Evolutionary conservation across 1,140 invertebrate genomes (phyloP).

Genomic region (Penaeus japonicus): DNA sequence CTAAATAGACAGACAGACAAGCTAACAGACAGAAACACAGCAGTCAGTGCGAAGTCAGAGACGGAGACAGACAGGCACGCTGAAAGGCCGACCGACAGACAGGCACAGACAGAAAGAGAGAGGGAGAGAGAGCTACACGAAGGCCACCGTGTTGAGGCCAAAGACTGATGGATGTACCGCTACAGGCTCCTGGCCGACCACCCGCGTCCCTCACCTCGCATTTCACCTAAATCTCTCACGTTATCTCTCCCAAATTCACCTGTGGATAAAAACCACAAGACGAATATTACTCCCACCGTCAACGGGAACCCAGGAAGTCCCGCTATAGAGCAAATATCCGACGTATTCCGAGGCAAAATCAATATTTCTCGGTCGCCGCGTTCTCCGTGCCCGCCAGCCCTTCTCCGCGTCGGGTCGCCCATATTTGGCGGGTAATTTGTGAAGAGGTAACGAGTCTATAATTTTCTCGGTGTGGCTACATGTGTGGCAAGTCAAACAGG

Average conservation of each 20-base stretch:
- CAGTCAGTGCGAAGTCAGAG: not conserved
- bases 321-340: not conserved
- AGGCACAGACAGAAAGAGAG: not conserved
- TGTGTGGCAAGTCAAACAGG: slow-evolving; percentile 44
- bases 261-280: not conserved
- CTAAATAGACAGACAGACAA: not conserved
- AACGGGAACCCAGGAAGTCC: not conserved
- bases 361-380: not conserved
- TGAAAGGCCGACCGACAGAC: not conserved
- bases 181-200: slow-evolving; percentile 2
- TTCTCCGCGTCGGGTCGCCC: slow-evolving; percentile 21
- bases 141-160: not conserved
- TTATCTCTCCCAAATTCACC: not conserved
- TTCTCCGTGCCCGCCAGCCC: not conserved
- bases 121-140: not conserved
- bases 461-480: slow-evolving; percentile 45
- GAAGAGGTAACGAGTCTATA: slow-evolving; percentile 44
- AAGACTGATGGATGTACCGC: slow-evolving; percentile 39
- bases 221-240: not conserved
- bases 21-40: not conserved
- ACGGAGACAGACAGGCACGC: not conserved
- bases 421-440: slow-evolving; percentile 49
- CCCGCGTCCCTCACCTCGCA: slow-evolving; percentile 23
- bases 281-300: not conserved
- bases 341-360: not conserved